phyloP scores from a whole-genome alignment of 1,140 invertebrate species.

The Panulirus ornatus region DNA sequence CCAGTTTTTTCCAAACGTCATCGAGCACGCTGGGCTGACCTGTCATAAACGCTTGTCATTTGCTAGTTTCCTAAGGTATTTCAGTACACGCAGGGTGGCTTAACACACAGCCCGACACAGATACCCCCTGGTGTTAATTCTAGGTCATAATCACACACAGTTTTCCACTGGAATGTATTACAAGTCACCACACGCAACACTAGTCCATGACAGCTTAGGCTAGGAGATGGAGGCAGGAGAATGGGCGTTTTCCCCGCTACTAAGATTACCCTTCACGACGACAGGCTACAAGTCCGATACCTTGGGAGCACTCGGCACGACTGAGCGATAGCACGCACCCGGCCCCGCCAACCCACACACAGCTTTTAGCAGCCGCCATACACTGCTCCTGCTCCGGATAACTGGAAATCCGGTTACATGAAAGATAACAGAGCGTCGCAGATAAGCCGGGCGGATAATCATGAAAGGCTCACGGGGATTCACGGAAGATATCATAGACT shows the following conservation, averaged over 20 bases:
- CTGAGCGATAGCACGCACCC: conserved; percentile 16
- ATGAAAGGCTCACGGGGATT: not conserved
- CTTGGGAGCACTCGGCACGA: conserved; percentile 13
- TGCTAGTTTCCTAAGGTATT: not conserved
- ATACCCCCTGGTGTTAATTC: not conserved
- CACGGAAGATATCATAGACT: not conserved
- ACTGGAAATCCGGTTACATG: conserved; percentile 15
- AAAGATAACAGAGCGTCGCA: not conserved
- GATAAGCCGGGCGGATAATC: not conserved
- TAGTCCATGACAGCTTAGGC: not conserved
- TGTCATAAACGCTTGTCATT: not conserved
- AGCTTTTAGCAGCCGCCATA: conserved; percentile 17
- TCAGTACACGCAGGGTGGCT: not conserved
- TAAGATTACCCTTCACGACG: conserved; percentile 9
- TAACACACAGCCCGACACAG: not conserved
- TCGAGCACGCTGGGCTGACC: not conserved
- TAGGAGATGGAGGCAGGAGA: not conserved
- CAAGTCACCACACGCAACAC: not conserved
- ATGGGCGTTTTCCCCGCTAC: conserved; percentile 13
- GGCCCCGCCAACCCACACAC: conserved; percentile 12
- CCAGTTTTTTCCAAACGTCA: not conserved
- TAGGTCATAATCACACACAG: not conserved
- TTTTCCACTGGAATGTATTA: not conserved
- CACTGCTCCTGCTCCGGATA: conserved; percentile 13
- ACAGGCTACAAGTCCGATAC: conserved; percentile 9